Evolutionary conservation across 2,797 vertebrate genomes (phyloP).

Genomic region (Hippoglossus hippoglossus): DNA sequence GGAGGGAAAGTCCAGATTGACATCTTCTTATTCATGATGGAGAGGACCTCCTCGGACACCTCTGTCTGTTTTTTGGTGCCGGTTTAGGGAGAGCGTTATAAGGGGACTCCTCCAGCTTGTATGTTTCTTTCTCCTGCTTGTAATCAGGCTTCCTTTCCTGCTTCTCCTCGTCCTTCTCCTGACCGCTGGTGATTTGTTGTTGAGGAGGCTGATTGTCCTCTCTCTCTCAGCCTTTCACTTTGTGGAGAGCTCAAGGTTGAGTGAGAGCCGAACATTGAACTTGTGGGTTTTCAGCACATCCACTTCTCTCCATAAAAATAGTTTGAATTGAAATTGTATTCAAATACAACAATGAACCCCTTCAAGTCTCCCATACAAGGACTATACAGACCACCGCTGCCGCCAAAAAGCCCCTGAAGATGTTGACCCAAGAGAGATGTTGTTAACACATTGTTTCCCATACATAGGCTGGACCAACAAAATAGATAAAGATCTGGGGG

Average conservation of each 20-base stretch:
- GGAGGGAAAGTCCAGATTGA: background rate
- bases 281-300: too few species aligned
- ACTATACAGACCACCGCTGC: too few species aligned
- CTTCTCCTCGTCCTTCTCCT: background rate
- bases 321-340: too few species aligned
- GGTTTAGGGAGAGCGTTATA: background rate
- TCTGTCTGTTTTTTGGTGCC: background rate
- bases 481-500: too few species aligned
- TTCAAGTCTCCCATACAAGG: too few species aligned
- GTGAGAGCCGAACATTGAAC: background rate
- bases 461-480: too few species aligned
- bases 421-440: too few species aligned
- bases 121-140: background rate
- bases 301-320: too few species aligned
- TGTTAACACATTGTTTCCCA: too few species aligned
- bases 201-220: background rate
- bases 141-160: background rate
- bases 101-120: background rate
- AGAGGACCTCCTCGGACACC: background rate
- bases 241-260: background rate
- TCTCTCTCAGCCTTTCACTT: background rate
- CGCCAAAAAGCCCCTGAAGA: too few species aligned
- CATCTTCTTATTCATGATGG: background rate
- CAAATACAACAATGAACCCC: too few species aligned
- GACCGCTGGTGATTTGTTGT: background rate